Base-by-base conservation (phyloP, 1,140 invertebrate species). In the Dreissena rostriformis region DNA sequence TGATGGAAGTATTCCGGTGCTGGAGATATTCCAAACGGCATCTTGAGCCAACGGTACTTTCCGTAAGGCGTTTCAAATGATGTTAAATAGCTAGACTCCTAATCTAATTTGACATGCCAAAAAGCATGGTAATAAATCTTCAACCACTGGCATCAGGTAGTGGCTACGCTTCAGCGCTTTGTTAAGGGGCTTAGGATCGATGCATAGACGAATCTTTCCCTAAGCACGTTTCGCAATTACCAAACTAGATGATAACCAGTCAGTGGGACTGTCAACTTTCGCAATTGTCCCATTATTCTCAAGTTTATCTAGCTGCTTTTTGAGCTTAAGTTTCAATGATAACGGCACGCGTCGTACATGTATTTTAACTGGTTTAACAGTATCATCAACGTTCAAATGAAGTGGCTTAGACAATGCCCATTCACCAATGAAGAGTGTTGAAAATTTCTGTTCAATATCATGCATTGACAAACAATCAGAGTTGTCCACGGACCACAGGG, bases 1-100 rank as follows among this genome's bases (percentile, higher is more conserved):
- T 83, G 82, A 67, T 93, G 89, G 80, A 92, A 94, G 5, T 90
- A 82, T 81, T 93, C 92, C 19, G 71, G 70, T n/a, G 78, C 70
- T 51, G 63, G 26, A 19, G 73, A 79, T 4, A 86, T 66, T 55
- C 84, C 81, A 66, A 88, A 83, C n/a, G 86, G 83, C 55, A 84
- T 66, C 19, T 84, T 17, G 15, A 28, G 22, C 75, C 73, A 89
- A 10, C 82, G 12, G 65, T 83, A 86, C 53, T 80, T n/a, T 57
- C 89, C 88, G 71, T 77, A 91, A 17, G 87, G 88, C 5, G 89
- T 91, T 14, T 78, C 79, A 53, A 92, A 92, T 51, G 87, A 89
- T 11, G 88, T 90, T 0, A 92, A 77, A 49, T 86, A 71, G 22
- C 86, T 87, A 24, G 76, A 74, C 57, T 84, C 82, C 17, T 89